Conservation (phyloP, 2,797 vertebrate species). For the Enteromius thamalakanensis region DNA sequence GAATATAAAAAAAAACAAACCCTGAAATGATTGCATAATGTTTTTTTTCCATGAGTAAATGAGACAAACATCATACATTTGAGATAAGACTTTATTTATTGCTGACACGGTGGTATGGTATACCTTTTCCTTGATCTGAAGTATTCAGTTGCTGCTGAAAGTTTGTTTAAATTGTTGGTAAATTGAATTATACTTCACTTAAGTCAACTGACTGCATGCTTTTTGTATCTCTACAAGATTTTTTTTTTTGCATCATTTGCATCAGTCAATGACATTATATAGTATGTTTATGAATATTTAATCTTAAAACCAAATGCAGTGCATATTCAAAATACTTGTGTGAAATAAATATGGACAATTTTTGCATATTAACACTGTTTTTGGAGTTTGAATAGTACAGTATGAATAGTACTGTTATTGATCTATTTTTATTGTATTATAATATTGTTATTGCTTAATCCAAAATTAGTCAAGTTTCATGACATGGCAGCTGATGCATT, state of each 20-base stretch:
- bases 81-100: neutral
- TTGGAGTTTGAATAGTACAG: neutral
- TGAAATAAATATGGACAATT: neutral
- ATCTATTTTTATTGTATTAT: neutral
- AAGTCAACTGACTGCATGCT: too few species aligned
- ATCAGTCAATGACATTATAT: neutral
- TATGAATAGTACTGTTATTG: neutral
- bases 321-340: neutral
- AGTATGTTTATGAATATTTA: neutral
- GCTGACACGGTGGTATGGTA: neutral
- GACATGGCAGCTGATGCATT: neutral
- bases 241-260: too few species aligned
- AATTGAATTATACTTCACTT: neutral
- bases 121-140: neutral
- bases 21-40: neutral
- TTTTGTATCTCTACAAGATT: neutral
- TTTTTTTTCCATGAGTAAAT: neutral
- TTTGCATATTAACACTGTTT: neutral
- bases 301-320: neutral
- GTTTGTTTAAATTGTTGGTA: neutral
- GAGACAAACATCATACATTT: neutral
- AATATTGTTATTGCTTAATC: neutral
- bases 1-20: neutral
- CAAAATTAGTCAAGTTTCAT: too few species aligned
- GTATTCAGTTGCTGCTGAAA: neutral